Evolutionary conservation across 1,140 invertebrate species (phyloP).

Genomic region (Aplysia californica): DNA sequence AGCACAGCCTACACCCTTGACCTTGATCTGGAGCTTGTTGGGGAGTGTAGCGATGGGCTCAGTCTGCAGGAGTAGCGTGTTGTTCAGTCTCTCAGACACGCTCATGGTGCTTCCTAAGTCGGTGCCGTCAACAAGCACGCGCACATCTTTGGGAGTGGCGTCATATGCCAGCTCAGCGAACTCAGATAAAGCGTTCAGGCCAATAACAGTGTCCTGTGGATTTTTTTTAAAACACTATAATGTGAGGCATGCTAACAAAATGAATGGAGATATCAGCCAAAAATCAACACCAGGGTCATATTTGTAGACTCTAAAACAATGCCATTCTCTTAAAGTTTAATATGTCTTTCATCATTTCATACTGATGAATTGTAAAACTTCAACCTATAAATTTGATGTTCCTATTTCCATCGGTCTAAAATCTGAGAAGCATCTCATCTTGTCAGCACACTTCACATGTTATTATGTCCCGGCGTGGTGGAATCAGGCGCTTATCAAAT

Average conservation of each 20-base stretch:
- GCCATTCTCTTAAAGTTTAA: not conserved
- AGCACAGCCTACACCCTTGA: slow-evolving; percentile 84
- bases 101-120: slow-evolving; percentile 28
- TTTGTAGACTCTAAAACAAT: no score
- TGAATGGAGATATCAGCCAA: no score
- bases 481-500: no score
- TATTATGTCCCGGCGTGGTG: no score
- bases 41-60: slow-evolving; percentile 30
- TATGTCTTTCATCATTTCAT: no score
- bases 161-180: slow-evolving; percentile 53
- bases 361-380: no score
- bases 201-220: slow-evolving; percentile 69
- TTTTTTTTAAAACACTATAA: not conserved
- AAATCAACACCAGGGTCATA: no score
- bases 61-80: slow-evolving; percentile 47
- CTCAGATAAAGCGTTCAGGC: slow-evolving; percentile 67
- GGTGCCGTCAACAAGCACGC: slow-evolving; percentile 24
- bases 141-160: slow-evolving; percentile 32
- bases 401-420: no score
- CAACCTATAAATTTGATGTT: no score
- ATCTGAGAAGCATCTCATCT: not conserved
- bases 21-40: slow-evolving; percentile 70
- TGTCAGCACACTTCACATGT: no score
- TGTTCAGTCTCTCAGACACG: slow-evolving; percentile 49
- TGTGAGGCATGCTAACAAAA: not conserved